A percentile compares a stretch with the other conserved stretches of the same genome.
These are phyloP conservation scores for Pemphigus obesinymphae DNA, from an alignment of 1,140 invertebrate species.

Conservation along the genomic window DNA sequence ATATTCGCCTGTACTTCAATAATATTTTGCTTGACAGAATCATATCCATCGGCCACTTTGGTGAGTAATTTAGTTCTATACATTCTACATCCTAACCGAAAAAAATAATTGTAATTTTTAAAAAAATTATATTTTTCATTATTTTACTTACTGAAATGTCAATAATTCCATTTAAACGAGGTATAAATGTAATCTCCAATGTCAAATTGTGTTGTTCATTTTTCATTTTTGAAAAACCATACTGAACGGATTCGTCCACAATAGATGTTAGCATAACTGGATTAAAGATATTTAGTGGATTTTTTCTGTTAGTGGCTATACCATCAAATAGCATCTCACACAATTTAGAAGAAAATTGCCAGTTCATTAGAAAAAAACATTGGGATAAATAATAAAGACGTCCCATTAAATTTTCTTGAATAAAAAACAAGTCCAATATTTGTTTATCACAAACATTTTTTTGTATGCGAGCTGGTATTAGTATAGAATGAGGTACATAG, in stretches of 20 bases:
- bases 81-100: conserved; percentile 9
- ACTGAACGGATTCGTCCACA: conserved; percentile 24
- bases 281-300: not conserved
- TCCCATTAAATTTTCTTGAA: conserved; percentile 7
- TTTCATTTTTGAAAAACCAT: not conserved
- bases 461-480: conserved; percentile 11
- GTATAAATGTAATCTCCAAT: not conserved
- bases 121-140: not conserved
- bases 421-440: conserved; percentile 12
- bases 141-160: conserved; percentile 19
- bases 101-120: not conserved
- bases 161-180: not conserved
- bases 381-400: conserved; percentile 14
- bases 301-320: not conserved
- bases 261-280: not conserved
- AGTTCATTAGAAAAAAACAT: conserved; percentile 27
- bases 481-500: conserved; percentile 8
- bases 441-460: conserved; percentile 10
- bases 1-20: conserved; percentile 26
- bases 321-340: not conserved
- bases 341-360: conserved; percentile 10
- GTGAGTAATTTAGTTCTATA: conserved; percentile 11
- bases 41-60: conserved; percentile 14
- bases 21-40: conserved; percentile 13
- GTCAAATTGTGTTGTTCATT: not conserved